These are phyloP conservation scores for Lordiphosa stackelbergi DNA, from an alignment of 1,140 invertebrate genomes.

Conservation along the genomic window DNA sequence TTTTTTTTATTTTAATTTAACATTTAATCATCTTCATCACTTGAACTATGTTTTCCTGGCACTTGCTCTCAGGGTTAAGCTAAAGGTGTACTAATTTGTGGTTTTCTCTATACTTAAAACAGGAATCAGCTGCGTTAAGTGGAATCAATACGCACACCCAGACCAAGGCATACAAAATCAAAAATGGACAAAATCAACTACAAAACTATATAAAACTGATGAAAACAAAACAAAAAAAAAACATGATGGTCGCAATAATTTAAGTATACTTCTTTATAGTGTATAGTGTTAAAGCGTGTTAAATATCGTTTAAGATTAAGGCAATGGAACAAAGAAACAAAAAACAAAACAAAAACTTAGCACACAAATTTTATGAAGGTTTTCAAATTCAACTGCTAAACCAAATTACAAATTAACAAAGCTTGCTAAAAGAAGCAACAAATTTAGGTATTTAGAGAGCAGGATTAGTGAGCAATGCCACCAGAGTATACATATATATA, in stretches of 20 bases:
- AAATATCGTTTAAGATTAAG: conserved; percentile 62
- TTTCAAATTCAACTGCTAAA: conserved; percentile 56
- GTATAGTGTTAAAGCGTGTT: conserved; percentile 69
- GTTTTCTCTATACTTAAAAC: neutral
- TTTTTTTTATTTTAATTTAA: conserved; percentile 5
- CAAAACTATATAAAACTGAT: conserved; percentile 41
- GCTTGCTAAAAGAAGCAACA: conserved; percentile 3
- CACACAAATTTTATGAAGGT: conserved; percentile 60
- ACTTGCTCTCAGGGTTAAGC: too few species aligned
- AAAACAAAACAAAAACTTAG: conserved; percentile 28
- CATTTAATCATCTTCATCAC: neutral
- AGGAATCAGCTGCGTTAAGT: conserved; percentile 72
- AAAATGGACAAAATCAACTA: conserved; percentile 50
- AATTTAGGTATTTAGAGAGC: too few species aligned
- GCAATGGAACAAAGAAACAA: conserved; percentile 50
- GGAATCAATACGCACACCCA: conserved; percentile 18
- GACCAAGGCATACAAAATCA: conserved; percentile 56
- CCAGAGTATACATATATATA: neutral
- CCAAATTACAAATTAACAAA: conserved; percentile 39
- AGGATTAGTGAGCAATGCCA: conserved; percentile 2
- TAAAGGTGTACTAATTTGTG: neutral
- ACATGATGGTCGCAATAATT: conserved; percentile 72
- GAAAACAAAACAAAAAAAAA: conserved; percentile 54
- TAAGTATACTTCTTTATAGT: conserved; percentile 69
- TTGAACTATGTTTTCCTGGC: neutral